These are phyloP conservation scores for Adelognathus sp. DNA, from an alignment of 2,888 invertebrate genomes.

Conservation along the genomic window DNA sequence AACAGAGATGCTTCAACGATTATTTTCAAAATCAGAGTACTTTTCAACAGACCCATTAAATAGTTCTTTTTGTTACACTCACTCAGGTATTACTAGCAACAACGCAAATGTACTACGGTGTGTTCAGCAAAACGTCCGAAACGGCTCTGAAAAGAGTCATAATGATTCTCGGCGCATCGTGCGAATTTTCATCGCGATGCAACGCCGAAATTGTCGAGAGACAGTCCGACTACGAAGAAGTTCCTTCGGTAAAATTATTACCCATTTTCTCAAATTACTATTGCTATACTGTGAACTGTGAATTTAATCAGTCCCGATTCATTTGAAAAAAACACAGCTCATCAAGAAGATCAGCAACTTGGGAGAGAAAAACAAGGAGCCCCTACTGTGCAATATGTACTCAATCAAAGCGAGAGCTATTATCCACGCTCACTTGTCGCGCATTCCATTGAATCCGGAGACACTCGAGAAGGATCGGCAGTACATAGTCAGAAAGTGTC, in stretches of 20 bases:
- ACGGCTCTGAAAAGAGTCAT: constrained; percentile 97
- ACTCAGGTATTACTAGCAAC: constrained; percentile 93
- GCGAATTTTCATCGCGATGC: constrained; percentile 96
- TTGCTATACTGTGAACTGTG: too few species aligned
- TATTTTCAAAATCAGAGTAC: too few species aligned
- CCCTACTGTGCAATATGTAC: constrained; percentile 95
- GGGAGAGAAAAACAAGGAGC: constrained; percentile 97
- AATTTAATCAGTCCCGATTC: too few species aligned
- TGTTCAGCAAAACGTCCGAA: constrained; percentile 97
- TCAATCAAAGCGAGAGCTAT: constrained; percentile 96
- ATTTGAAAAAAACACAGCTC: too few species aligned
- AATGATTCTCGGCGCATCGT: constrained; percentile 98
- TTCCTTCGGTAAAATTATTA: constrained; percentile 87
- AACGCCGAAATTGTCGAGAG: constrained; percentile 97
- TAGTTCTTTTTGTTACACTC: neutral
- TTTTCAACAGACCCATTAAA: constrained; percentile 9
- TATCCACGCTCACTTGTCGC: constrained; percentile 96
- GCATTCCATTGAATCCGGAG: constrained; percentile 89
- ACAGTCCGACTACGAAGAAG: constrained; percentile 96
- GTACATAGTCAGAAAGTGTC: constrained; percentile 93
- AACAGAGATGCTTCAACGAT: too few species aligned
- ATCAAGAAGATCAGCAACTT: constrained; percentile 95
- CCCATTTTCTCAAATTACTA: neutral
- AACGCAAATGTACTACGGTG: constrained; percentile 97
- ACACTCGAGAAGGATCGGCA: constrained; percentile 93